Evolutionary conservation across 2,113 vertebrate species (phyloP).

Genomic region (Mus spicilegus): DNA sequence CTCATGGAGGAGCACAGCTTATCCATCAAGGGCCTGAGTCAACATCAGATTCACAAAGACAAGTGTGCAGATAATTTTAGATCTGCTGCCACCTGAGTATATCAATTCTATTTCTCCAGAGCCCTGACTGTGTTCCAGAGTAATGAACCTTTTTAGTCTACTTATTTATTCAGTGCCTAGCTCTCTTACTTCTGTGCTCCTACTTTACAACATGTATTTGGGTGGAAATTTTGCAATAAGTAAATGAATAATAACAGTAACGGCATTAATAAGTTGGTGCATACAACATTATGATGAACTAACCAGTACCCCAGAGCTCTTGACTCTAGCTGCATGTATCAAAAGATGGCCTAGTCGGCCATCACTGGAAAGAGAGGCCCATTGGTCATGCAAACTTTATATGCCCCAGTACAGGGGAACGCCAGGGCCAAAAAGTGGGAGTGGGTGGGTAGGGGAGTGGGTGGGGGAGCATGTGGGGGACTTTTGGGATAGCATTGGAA

Average conservation of each 20-base stretch:
- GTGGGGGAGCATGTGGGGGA: no score
- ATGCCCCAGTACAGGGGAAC: no score
- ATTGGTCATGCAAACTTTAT: no score
- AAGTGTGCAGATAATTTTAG: background rate
- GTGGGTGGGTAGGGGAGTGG: no score
- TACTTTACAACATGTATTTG: background rate
- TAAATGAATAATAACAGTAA: background rate
- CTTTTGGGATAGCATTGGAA: no score
- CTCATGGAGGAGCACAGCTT: background rate
- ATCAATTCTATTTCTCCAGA: background rate
- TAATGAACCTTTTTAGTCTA: background rate
- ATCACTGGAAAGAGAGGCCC: no score
- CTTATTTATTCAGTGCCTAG: background rate
- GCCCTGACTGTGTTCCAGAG: background rate
- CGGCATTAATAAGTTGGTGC: background rate
- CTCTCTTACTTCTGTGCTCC: background rate
- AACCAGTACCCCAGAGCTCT: no score
- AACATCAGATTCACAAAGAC: slow-evolving; percentile 1
- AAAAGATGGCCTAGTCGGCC: no score
- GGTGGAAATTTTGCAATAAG: background rate
- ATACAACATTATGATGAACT: no score
- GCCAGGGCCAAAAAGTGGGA: no score
- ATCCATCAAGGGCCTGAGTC: background rate
- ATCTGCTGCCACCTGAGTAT: background rate
- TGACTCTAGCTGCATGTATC: no score